Evolutionary conservation across 2,888 invertebrate genomes (phyloP).

Genomic region (Callosobruchus maculatus): DNA sequence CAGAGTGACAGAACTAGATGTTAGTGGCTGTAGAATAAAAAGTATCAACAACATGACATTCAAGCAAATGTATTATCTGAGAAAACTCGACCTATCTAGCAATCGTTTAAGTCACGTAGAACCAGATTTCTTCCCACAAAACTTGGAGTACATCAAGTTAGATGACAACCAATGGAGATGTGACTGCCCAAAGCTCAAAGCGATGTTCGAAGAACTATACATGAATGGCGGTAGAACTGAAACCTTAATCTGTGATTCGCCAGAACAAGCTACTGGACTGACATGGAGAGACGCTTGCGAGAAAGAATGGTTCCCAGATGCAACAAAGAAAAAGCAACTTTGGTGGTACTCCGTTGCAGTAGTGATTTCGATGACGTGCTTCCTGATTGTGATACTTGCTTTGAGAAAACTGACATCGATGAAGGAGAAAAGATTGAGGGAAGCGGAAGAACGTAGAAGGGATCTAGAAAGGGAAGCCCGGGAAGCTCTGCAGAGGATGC

Average conservation of each 20-base stretch:
- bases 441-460: conserved; percentile 52
- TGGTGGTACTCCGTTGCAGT: conserved; percentile 60
- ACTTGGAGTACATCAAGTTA: conserved; percentile 55
- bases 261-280: conserved; percentile 58
- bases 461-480: conserved; percentile 54
- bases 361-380: conserved; percentile 54
- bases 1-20: conserved; percentile 58
- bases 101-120: conserved; percentile 66
- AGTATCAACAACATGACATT: conserved; percentile 62
- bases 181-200: conserved; percentile 61
- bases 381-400: conserved; percentile 54
- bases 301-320: conserved; percentile 54
- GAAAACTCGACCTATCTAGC: conserved; percentile 62
- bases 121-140: conserved; percentile 59
- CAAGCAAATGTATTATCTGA: conserved; percentile 58
- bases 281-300: conserved; percentile 69
- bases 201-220: conserved; percentile 60
- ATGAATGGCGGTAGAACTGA: conserved; percentile 49
- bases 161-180: conserved; percentile 77
- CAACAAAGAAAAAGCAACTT: conserved; percentile 41
- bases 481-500: conserved; percentile 52
- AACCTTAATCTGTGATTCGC: conserved; percentile 63
- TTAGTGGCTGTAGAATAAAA: conserved; percentile 60
- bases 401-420: conserved; percentile 56
- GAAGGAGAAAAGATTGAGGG: conserved; percentile 48